phyloP scores from a whole-genome alignment of 1,140 invertebrate species.

The Hycleus phaleratus region DNA sequence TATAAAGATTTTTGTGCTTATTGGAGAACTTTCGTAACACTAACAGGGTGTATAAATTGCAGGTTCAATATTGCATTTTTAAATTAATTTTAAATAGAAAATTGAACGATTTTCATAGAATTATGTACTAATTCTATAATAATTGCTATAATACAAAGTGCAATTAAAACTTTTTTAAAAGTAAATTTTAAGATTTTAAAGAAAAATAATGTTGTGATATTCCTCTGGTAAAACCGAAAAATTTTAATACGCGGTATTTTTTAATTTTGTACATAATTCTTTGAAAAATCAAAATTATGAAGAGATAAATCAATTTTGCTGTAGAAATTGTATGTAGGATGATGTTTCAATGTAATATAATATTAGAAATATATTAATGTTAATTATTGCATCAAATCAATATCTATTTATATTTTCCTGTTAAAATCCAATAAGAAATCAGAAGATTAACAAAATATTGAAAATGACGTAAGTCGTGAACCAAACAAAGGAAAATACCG shows the following conservation, averaged over 20 bases:
- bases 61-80: too few species aligned
- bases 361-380: slow-evolving; percentile 17
- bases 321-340: slow-evolving; percentile 12
- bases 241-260: neutral
- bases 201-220: slow-evolving; percentile 6
- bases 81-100: neutral
- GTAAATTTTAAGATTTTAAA: too few species aligned
- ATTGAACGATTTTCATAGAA: slow-evolving; percentile 6
- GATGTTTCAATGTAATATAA: slow-evolving; percentile 8
- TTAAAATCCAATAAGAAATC: too few species aligned
- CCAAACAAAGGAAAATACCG: too few species aligned
- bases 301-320: neutral
- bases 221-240: slow-evolving; percentile 6
- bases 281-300: neutral
- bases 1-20: too few species aligned
- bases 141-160: slow-evolving; percentile 1
- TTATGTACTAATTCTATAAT: slow-evolving; percentile 6
- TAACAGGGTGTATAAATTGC: too few species aligned
- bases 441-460: too few species aligned
- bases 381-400: slow-evolving; percentile 9
- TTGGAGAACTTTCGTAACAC: too few species aligned
- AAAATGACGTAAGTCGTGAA: too few species aligned
- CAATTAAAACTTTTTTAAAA: slow-evolving; percentile 6
- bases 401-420: too few species aligned
- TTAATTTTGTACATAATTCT: slow-evolving; percentile 9